Conservation (phyloP, 2,113 vertebrate genomes). For the Eolophus roseicapilla region DNA sequence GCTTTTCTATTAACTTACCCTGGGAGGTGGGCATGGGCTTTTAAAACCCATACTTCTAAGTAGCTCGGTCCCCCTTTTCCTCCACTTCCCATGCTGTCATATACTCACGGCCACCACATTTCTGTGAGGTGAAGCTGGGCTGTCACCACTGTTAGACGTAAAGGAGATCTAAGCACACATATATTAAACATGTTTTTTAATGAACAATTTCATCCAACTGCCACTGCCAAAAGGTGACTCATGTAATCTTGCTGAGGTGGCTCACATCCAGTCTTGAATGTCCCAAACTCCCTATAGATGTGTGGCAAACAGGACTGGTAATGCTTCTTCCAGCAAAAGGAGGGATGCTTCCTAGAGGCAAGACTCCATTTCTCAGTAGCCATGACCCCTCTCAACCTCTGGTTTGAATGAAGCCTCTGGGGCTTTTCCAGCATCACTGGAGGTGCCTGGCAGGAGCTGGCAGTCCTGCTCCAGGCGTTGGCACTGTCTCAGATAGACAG, state of each 20-base stretch:
- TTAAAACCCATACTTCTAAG: background rate
- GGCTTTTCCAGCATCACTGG: background rate
- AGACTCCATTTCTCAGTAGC: background rate
- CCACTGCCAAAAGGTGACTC: background rate
- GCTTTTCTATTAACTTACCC: background rate
- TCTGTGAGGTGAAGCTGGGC: background rate
- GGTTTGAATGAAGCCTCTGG: background rate
- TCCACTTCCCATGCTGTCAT: background rate
- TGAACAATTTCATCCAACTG: background rate
- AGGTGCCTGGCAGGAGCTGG: background rate
- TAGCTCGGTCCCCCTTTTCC: background rate
- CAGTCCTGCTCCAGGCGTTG: background rate
- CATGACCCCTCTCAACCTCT: background rate
- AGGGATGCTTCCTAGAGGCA: background rate
- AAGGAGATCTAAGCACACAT: background rate
- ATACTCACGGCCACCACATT: background rate
- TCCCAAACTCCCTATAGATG: background rate
- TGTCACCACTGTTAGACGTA: rapidly evolving
- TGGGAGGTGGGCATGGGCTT: background rate
- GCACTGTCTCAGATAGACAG: background rate
- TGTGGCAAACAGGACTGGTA: background rate
- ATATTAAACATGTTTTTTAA: background rate
- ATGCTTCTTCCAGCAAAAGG: background rate
- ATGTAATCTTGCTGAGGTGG: background rate
- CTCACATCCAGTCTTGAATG: background rate